These are phyloP conservation scores for Echinometra lucunter DNA, from an alignment of 53 echinoderm and acorn worm genomes.

Conservation along the genomic window DNA sequence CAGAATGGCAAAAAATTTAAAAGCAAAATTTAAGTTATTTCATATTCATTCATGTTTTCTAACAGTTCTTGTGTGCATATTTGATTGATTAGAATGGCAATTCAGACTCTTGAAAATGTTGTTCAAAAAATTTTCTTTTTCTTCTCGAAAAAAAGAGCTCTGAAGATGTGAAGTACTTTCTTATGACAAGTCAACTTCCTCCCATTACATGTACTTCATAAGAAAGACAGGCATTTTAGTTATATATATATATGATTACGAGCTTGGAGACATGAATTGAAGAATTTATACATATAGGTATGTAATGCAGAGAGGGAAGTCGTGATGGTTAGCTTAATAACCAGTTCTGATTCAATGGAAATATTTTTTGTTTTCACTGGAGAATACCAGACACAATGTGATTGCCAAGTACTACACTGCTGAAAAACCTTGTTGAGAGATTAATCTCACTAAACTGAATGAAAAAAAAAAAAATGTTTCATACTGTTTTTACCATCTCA, in stretches of 20 bases:
- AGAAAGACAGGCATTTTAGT: background rate
- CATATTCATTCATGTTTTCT: too few species aligned
- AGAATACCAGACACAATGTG: background rate
- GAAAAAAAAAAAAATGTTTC: constrained; percentile 6
- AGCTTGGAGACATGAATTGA: background rate
- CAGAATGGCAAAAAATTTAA: too few species aligned
- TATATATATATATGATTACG: background rate
- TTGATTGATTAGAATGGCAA: too few species aligned
- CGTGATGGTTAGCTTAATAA: background rate
- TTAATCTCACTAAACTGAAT: background rate
- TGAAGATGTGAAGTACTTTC: too few species aligned
- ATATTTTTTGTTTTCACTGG: background rate
- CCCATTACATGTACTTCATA: too few species aligned
- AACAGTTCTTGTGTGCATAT: too few species aligned
- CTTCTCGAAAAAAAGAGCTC: too few species aligned
- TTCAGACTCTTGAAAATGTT: too few species aligned
- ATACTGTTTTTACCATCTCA: background rate
- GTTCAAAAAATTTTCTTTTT: too few species aligned
- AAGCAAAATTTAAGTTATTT: too few species aligned
- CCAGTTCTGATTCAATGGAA: background rate
- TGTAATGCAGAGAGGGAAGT: background rate
- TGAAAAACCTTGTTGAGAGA: background rate
- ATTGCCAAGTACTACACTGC: background rate
- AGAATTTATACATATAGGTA: background rate
- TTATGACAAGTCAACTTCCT: too few species aligned